phyloP scores from a whole-genome alignment of 2,113 vertebrate genomes.

The Sisor rabdophorus region DNA sequence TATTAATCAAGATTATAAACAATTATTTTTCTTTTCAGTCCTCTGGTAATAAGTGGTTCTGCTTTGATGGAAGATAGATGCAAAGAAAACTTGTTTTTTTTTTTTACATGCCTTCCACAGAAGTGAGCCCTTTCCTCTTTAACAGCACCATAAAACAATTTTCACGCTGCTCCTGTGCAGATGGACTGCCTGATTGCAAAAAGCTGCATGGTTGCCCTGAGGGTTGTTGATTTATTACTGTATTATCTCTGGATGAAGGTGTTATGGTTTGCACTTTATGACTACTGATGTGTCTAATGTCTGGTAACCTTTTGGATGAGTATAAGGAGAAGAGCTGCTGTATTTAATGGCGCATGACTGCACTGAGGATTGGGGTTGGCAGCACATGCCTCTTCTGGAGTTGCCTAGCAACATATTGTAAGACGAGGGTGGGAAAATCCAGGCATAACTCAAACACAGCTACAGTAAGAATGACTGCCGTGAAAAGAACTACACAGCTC shows the following conservation, averaged over 20 bases:
- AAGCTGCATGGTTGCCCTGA: neutral
- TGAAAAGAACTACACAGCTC: slow-evolving; percentile 28
- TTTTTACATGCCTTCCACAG: neutral
- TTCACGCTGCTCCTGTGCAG: neutral
- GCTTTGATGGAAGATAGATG: neutral
- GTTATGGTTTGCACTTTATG: neutral
- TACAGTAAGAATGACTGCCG: slow-evolving; percentile 46
- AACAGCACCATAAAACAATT: neutral
- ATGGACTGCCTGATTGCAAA: neutral
- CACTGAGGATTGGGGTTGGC: slow-evolving; percentile 51
- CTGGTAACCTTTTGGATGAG: slow-evolving; percentile 1
- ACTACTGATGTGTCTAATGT: slow-evolving; percentile 27
- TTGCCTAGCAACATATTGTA: slow-evolving; percentile 70
- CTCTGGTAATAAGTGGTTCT: slow-evolving; percentile 6
- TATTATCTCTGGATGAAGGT: neutral
- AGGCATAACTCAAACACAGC: slow-evolving; percentile 25
- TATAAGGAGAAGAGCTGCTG: slow-evolving; percentile 39
- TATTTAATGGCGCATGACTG: slow-evolving; percentile 52
- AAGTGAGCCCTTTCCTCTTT: neutral
- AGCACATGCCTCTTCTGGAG: slow-evolving; percentile 38
- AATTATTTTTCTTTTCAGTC: no score
- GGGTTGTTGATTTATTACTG: neutral
- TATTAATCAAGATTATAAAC: no score
- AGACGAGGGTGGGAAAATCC: slow-evolving; percentile 54
- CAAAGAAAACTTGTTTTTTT: slow-evolving; percentile 11